Evolutionary conservation across 2,797 vertebrate genomes (phyloP).

Genomic region (Microchirus variegatus): DNA sequence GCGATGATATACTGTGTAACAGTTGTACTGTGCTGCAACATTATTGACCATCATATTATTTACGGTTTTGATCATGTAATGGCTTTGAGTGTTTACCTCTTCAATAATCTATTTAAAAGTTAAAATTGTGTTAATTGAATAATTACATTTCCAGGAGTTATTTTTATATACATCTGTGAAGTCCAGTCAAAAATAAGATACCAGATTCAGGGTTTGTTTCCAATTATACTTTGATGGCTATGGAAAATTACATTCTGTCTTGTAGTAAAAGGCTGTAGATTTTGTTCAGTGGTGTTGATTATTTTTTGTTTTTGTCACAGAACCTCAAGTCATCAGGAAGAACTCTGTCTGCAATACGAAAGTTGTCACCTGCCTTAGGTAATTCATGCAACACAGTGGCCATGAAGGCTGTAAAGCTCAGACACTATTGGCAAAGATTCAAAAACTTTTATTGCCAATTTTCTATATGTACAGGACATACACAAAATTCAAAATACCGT

Average conservation of each 20-base stretch:
- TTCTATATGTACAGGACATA: too few species aligned
- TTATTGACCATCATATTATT: too few species aligned
- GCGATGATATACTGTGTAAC: too few species aligned
- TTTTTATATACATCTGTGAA: neutral
- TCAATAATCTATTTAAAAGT: neutral
- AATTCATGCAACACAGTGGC: slow-evolving; percentile 22
- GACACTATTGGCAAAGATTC: too few species aligned
- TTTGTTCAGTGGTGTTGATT: neutral
- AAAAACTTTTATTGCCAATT: too few species aligned
- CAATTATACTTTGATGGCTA: too few species aligned
- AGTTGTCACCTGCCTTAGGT: slow-evolving; percentile 70
- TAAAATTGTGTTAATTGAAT: neutral
- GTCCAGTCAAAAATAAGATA: neutral
- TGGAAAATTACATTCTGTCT: too few species aligned
- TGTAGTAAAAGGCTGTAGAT: neutral
- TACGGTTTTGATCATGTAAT: too few species aligned
- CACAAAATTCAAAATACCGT: too few species aligned
- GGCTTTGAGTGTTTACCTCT: too few species aligned
- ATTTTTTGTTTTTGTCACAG: slow-evolving; percentile 59
- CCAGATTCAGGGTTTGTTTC: neutral
- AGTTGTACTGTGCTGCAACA: too few species aligned
- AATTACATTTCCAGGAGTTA: neutral
- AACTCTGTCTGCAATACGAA: slow-evolving; percentile 65
- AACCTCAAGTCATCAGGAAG: slow-evolving; percentile 62
- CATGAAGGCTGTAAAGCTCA: too few species aligned